Evolutionary conservation across 2,113 vertebrate species (phyloP).

Genomic region (Prietella phreatophila): DNA sequence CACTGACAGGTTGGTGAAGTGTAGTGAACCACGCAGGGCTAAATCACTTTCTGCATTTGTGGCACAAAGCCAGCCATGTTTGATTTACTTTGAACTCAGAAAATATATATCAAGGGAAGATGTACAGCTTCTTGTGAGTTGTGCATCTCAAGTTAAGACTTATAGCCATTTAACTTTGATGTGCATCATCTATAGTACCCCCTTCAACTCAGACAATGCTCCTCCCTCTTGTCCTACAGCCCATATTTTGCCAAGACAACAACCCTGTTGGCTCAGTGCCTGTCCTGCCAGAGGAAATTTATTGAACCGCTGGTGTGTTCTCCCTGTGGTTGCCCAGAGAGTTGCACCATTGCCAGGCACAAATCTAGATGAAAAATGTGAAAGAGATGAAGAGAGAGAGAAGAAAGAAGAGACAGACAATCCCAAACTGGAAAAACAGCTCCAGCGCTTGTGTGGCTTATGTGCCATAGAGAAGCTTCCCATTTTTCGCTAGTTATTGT

Average conservation of each 20-base stretch:
- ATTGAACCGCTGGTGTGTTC: constrained; percentile 50
- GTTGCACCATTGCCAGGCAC: constrained; percentile 35
- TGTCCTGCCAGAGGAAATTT: constrained; percentile 56
- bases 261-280: constrained; percentile 57
- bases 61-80: constrained; percentile 64
- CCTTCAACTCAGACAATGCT: constrained; percentile 18
- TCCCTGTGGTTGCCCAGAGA: constrained; percentile 50
- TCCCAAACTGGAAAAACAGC: neutral
- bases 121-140: constrained; percentile 56
- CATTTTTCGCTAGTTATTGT: constrained; percentile 15
- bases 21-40: constrained; percentile 6
- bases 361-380: constrained; percentile 42
- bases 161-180: constrained; percentile 58
- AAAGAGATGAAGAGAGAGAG: constrained; percentile 2
- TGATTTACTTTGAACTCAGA: constrained; percentile 64
- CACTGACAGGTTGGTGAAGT: constrained; percentile 21
- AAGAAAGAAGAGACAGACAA: constrained; percentile 16
- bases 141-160: constrained; percentile 59
- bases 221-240: constrained; percentile 26
- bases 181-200: constrained; percentile 40
- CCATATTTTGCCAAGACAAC: constrained; percentile 60
- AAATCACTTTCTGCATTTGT: constrained; percentile 57
- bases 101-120: constrained; percentile 58
- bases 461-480: neutral
- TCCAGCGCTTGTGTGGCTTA: neutral